These are phyloP conservation scores for Carterocephalus palaemon DNA, from an alignment of 2,888 invertebrate genomes.

Conservation along the genomic window DNA sequence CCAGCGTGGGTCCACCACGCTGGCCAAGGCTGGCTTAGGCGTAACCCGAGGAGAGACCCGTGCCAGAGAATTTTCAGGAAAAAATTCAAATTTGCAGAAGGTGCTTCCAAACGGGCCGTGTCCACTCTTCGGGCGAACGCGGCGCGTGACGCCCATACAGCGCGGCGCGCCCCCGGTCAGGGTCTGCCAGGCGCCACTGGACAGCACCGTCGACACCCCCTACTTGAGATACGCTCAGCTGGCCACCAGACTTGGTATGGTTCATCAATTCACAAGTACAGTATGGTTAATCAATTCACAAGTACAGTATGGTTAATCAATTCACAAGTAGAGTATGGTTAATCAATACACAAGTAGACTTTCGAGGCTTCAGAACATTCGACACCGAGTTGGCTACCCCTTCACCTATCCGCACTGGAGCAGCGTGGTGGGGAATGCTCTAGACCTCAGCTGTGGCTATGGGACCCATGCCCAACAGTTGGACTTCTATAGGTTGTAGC, in stretches of 20 bases:
- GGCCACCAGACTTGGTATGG: slow-evolving; percentile 48
- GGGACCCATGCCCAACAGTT: too few relatives aligned
- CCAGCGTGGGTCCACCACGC: background rate
- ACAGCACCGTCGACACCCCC: slow-evolving; percentile 46
- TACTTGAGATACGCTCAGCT: slow-evolving; percentile 47
- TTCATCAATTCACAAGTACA: too few relatives aligned
- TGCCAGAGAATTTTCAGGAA: slow-evolving; percentile 41
- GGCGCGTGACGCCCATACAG: slow-evolving; percentile 40
- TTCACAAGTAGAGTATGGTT: too few relatives aligned
- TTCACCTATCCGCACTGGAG: too few relatives aligned
- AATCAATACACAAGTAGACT: background rate
- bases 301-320: too few relatives aligned
- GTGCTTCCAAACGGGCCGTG: slow-evolving; percentile 53
- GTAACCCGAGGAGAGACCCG: slow-evolving; percentile 49
- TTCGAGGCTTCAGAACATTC: too few relatives aligned
- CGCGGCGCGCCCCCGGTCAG: slow-evolving; percentile 41
- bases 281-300: too few relatives aligned
- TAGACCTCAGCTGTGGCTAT: too few relatives aligned
- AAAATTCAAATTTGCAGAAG: slow-evolving; percentile 41
- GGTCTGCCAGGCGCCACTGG: slow-evolving; percentile 54
- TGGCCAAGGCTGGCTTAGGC: too few relatives aligned
- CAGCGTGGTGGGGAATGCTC: too few relatives aligned
- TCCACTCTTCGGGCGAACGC: slow-evolving; percentile 44
- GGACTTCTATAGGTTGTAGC: too few relatives aligned
- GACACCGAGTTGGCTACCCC: too few relatives aligned